These are phyloP conservation scores for Ommatoiulus sabulosus DNA, from an alignment of 2,888 invertebrate genomes.

Conservation along the genomic window DNA sequence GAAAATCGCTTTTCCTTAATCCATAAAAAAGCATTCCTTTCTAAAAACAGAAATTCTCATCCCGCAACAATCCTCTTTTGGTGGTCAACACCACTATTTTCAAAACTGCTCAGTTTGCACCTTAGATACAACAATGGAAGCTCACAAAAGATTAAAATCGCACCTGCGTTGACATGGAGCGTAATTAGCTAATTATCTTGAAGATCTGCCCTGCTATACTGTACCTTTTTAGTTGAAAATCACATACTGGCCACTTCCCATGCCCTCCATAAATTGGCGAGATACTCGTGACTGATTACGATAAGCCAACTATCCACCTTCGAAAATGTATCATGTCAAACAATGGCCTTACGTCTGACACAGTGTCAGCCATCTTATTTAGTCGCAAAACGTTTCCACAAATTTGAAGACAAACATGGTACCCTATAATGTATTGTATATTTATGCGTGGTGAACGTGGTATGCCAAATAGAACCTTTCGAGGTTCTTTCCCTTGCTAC, in stretches of 20 bases:
- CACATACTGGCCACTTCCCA: background rate
- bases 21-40: background rate
- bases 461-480: too few species aligned
- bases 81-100: conserved; percentile 5
- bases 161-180: conserved; percentile 12
- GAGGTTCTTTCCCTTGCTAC: too few species aligned
- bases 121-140: background rate
- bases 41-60: background rate
- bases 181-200: conserved; percentile 21
- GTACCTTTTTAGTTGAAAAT: background rate
- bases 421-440: too few species aligned
- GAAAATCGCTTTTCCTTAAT: background rate
- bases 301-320: background rate
- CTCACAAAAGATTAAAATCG: conserved; percentile 7
- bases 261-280: background rate
- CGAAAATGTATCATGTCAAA: background rate
- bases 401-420: background rate
- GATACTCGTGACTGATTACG: conserved; percentile 21
- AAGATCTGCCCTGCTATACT: background rate
- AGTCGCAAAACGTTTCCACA: background rate
- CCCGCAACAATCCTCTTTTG: background rate
- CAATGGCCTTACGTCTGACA: background rate
- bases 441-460: too few species aligned
- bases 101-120: conserved; percentile 4
- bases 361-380: background rate